A percentile compares a stretch with the other conserved stretches of the same genome.
Conservation (phyloP, 2,113 vertebrate genomes). For the Micromys minutus region DNA sequence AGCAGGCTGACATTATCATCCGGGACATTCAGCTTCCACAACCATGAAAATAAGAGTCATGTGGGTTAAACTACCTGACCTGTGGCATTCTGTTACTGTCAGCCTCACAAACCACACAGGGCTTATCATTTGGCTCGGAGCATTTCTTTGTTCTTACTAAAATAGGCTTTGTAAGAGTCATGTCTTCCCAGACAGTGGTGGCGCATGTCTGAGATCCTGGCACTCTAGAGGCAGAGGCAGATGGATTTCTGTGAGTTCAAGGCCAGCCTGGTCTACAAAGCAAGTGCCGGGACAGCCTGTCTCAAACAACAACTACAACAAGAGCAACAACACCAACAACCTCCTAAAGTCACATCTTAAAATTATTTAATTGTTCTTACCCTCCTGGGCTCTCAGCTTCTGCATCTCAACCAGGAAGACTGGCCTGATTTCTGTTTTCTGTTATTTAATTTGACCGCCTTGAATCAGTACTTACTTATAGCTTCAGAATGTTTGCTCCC, state of each 20-base stretch:
- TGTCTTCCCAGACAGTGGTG: not conserved
- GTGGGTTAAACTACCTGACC: not conserved
- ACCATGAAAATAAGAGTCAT: not conserved
- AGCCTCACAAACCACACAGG: not conserved
- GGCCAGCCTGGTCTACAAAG: not conserved
- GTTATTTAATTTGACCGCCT: not conserved
- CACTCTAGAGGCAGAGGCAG: not conserved
- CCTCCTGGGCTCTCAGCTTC: not conserved
- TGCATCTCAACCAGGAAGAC: not conserved
- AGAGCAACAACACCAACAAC: not conserved
- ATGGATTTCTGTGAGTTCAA: not conserved
- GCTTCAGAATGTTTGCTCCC: not conserved
- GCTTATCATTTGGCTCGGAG: slow-evolving; percentile 21
- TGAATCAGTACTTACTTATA: not conserved
- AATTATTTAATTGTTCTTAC: not conserved
- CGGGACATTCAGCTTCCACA: not conserved
- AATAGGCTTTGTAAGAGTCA: not conserved
- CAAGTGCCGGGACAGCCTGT: not conserved
- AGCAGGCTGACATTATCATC: not conserved
- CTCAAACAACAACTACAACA: not conserved
- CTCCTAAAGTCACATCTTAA: not conserved
- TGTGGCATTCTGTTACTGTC: not conserved
- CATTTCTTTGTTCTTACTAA: not conserved
- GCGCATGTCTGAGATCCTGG: not conserved
- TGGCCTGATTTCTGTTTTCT: not conserved